Percentiles rank a stretch among this genome's conserved stretches.
Evolutionary conservation across 2,888 invertebrate species (phyloP).

Genomic region (Hybos culiciformis): DNA sequence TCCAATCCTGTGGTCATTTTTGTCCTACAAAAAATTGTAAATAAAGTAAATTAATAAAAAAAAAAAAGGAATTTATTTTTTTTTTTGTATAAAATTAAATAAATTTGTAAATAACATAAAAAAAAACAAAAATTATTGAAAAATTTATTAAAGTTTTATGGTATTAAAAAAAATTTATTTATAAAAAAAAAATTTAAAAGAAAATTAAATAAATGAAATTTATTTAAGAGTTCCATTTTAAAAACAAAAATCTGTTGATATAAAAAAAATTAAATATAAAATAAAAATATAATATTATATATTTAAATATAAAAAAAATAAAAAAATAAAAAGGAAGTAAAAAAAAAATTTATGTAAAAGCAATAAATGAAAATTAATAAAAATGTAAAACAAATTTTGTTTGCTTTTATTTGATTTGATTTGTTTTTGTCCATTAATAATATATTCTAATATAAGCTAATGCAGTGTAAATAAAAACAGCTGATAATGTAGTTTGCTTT

Average conservation of each 20-base stretch:
- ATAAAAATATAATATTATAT: too few relatives aligned
- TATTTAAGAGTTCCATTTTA: neutral
- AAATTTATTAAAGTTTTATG: too few relatives aligned
- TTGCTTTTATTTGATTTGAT: too few relatives aligned
- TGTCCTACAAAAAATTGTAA: too few relatives aligned
- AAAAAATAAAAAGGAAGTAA: neutral
- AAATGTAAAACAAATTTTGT: neutral
- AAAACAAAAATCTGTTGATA: neutral
- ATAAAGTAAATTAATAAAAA: neutral
- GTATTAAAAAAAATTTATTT: neutral
- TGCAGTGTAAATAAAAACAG: too few relatives aligned
- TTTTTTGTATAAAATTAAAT: too few relatives aligned
- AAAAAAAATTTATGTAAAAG: neutral
- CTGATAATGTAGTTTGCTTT: too few relatives aligned
- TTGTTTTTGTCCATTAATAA: too few relatives aligned
- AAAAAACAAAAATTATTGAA: too few relatives aligned
- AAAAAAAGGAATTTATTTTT: neutral
- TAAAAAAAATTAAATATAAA: neutral
- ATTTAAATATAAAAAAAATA: neutral
- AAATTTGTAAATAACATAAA: neutral
- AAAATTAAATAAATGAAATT: neutral
- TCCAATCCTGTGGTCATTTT: too few relatives aligned
- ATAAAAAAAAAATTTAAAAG: neutral
- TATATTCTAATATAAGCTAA: too few relatives aligned
- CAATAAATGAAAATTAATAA: neutral